A percentile compares a stretch with the other conserved stretches of the same genome.
phyloP scores from a whole-genome alignment of 2,888 invertebrate genomes.

The Rotaria socialis region DNA sequence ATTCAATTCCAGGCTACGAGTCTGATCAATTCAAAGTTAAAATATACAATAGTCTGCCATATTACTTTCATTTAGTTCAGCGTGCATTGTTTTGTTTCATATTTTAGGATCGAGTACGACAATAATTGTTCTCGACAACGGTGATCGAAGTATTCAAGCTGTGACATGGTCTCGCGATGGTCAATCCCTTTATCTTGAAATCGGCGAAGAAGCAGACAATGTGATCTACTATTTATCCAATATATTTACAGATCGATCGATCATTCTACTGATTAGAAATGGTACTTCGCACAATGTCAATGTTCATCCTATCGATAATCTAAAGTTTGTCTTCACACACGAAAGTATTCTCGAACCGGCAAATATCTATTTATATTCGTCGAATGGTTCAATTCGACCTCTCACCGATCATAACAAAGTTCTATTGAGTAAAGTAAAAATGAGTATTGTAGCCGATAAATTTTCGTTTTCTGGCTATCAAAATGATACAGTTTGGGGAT shows the following conservation, averaged over 20 bases:
- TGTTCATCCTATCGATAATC: background rate
- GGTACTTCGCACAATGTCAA: background rate
- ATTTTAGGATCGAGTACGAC: background rate
- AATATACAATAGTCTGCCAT: background rate
- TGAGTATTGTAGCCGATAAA: background rate
- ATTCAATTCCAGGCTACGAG: background rate
- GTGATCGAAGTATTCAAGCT: slow-evolving; percentile 4
- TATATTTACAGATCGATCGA: background rate
- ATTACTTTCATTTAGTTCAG: background rate
- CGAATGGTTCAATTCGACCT: background rate
- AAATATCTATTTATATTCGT: background rate
- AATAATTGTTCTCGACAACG: background rate
- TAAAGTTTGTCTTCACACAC: background rate
- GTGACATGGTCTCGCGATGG: background rate
- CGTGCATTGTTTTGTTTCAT: background rate
- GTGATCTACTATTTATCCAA: background rate
- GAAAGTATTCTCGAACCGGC: background rate
- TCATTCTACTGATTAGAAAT: background rate
- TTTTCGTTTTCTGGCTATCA: background rate
- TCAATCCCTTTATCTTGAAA: background rate
- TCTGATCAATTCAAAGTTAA: background rate
- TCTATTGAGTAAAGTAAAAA: background rate
- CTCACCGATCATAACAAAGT: background rate
- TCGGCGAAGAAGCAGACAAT: background rate
- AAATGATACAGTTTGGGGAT: background rate